phyloP scores from a whole-genome alignment of 1,140 invertebrate genomes.

The Drosophila repleta region DNA sequence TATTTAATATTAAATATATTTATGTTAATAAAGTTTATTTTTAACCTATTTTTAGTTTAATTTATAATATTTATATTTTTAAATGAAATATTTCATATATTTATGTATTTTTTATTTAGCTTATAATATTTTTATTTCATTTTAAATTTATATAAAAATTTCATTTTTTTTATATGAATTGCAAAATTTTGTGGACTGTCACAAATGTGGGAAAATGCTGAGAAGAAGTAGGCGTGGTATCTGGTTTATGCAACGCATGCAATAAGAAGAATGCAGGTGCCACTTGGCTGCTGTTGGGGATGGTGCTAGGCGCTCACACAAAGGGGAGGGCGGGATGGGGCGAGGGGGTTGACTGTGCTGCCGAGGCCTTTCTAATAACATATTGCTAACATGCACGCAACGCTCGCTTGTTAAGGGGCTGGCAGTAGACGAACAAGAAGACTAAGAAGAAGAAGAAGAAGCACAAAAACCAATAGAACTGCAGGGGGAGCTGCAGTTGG shows the following conservation, averaged over 20 bases:
- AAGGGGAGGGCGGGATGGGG: not conserved
- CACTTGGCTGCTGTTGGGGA: not conserved
- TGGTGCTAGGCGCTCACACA: not conserved
- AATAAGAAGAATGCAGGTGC: not conserved
- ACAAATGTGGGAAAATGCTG: too few relatives aligned
- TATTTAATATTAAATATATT: too few relatives aligned
- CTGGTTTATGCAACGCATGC: not conserved
- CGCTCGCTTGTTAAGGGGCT: not conserved
- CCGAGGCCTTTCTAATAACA: constrained; percentile 44
- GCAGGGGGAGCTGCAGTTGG: not conserved
- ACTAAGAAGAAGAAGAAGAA: not conserved
- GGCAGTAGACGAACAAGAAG: not conserved
- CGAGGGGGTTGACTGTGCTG: not conserved
- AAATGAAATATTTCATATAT: too few relatives aligned
- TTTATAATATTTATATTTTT: too few relatives aligned
- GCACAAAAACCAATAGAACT: constrained; percentile 4
- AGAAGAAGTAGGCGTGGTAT: not conserved
- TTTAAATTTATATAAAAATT: too few relatives aligned
- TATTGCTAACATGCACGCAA: constrained; percentile 62
- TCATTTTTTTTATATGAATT: too few relatives aligned
- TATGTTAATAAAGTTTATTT: too few relatives aligned
- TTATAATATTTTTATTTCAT: too few relatives aligned
- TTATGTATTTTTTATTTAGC: too few relatives aligned
- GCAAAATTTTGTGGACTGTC: too few relatives aligned
- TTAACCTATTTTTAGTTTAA: too few relatives aligned